Evolutionary conservation across 1,140 invertebrate genomes (phyloP).

Genomic region (Ips nitidus): DNA sequence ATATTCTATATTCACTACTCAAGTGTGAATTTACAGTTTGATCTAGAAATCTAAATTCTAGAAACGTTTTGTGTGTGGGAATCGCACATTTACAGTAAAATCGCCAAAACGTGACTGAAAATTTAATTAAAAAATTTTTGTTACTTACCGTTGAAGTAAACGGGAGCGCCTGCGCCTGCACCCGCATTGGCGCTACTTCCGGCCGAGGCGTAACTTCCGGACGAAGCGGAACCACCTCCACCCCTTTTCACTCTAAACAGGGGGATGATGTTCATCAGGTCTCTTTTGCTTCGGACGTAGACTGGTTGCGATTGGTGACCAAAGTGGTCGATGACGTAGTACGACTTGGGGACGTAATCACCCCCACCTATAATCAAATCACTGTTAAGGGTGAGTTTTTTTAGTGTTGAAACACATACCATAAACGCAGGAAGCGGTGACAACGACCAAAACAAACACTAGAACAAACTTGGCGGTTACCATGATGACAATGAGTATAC

Average conservation of each 20-base stretch:
- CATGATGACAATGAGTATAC: slow-evolving; percentile 5
- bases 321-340: slow-evolving; percentile 44
- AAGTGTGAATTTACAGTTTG: too few species aligned
- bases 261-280: slow-evolving; percentile 22
- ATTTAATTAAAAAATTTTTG: too few species aligned
- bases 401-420: slow-evolving; percentile 9
- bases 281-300: slow-evolving; percentile 41
- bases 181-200: slow-evolving; percentile 2
- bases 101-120: too few species aligned
- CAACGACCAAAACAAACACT: slow-evolving; percentile 4
- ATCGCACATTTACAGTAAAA: too few species aligned
- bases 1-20: too few species aligned
- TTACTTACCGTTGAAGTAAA: too few species aligned
- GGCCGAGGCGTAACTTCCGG: slow-evolving; percentile 2
- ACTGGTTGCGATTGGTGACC: slow-evolving; percentile 44
- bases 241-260: slow-evolving; percentile 39
- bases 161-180: too few species aligned
- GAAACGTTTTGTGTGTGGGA: too few species aligned
- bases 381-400: background rate
- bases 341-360: slow-evolving; percentile 47
- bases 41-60: too few species aligned
- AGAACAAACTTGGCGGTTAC: background rate
- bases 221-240: slow-evolving; percentile 24
- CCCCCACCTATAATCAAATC: slow-evolving; percentile 37
- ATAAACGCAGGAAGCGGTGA: slow-evolving; percentile 1